Evolutionary conservation across 2,797 vertebrate species (phyloP).

Genomic region (Phaenicophaeus curvirostris): DNA sequence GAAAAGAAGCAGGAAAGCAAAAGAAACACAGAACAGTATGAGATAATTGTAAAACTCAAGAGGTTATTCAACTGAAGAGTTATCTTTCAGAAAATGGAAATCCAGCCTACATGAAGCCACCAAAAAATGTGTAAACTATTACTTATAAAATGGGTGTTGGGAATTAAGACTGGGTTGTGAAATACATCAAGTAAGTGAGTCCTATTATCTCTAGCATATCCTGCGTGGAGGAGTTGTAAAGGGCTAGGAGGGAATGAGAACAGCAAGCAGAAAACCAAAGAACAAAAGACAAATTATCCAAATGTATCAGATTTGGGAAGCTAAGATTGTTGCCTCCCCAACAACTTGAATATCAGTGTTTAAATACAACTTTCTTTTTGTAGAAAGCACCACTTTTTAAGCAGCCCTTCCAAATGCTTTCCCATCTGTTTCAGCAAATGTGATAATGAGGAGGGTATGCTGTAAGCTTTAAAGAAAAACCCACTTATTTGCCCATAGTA

Average conservation of each 20-base stretch:
- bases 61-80: conserved; percentile 56
- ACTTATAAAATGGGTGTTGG: not conserved
- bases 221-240: not conserved
- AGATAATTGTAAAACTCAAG: conserved; percentile 60
- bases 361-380: conserved; percentile 74
- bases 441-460: conserved; percentile 79
- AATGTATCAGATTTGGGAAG: conserved; percentile 40
- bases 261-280: conserved; percentile 44
- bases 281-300: conserved; percentile 56
- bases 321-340: conserved; percentile 52
- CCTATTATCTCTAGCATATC: not conserved
- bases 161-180: not conserved
- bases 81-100: conserved; percentile 66
- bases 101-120: conserved; percentile 15
- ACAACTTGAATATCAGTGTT: conserved; percentile 69
- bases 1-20: conserved; percentile 12
- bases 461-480: conserved; percentile 57
- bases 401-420: conserved; percentile 77
- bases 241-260: conserved; percentile 10
- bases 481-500: conserved; percentile 17
- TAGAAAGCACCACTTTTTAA: conserved; percentile 68
- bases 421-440: conserved; percentile 84
- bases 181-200: not conserved
- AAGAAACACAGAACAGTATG: conserved; percentile 37
- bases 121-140: not conserved